Conservation (phyloP, 2,113 vertebrate species). For the Sakesphorus luctuosus region DNA sequence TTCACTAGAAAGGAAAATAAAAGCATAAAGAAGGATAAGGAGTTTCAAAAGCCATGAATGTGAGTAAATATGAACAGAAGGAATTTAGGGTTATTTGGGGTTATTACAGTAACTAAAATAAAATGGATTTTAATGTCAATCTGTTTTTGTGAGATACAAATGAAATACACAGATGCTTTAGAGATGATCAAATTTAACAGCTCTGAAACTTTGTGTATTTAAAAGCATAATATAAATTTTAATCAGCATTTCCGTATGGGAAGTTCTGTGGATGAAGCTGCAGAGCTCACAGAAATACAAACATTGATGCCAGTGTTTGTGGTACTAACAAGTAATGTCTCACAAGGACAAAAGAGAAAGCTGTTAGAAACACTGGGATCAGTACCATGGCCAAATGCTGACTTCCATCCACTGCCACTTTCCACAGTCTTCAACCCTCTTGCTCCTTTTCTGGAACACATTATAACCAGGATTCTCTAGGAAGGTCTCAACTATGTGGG, state of each 20-base stretch:
- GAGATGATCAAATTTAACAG: background rate
- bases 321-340: background rate
- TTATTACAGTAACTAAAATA: slow-evolving; percentile 20
- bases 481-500: background rate
- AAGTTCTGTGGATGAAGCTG: background rate
- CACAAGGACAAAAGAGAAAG: background rate
- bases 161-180: slow-evolving; percentile 22
- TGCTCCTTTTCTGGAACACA: background rate
- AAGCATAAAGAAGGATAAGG: background rate
- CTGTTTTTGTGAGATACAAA: background rate
- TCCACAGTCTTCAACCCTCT: background rate
- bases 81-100: slow-evolving; percentile 15
- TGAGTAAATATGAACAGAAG: slow-evolving; percentile 24
- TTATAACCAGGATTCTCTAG: background rate
- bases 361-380: background rate
- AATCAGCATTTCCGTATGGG: background rate
- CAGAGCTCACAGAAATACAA: background rate
- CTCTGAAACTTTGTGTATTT: slow-evolving; percentile 1
- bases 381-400: background rate
- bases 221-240: slow-evolving; percentile 23
- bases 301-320: background rate
- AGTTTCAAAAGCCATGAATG: background rate
- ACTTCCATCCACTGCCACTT: background rate
- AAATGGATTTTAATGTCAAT: slow-evolving; percentile 20
- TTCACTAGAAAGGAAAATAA: background rate